These are phyloP conservation scores for Cephalopachus bancanus DNA, from an alignment of 2,797 vertebrate genomes.

Conservation along the genomic window DNA sequence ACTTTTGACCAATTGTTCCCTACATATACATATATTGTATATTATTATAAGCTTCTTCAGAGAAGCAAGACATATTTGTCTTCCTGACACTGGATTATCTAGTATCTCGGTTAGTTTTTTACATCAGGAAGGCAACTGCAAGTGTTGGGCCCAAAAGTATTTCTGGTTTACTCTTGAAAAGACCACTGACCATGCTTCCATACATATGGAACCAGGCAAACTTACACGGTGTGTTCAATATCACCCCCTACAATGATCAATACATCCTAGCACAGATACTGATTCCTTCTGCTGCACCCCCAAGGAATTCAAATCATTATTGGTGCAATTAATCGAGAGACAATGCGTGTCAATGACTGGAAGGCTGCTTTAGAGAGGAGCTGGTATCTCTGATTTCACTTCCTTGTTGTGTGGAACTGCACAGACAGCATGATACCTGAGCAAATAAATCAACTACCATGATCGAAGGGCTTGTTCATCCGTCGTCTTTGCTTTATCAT, in stretches of 20 bases:
- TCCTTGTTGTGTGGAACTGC: constrained; percentile 84
- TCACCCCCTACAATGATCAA: constrained; percentile 65
- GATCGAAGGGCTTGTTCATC: constrained; percentile 84
- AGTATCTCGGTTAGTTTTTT: constrained; percentile 76
- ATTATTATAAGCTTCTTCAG: constrained; percentile 89
- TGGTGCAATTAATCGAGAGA: constrained; percentile 76
- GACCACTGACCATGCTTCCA: constrained; percentile 63
- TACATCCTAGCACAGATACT: constrained; percentile 78
- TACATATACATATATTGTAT: constrained; percentile 86
- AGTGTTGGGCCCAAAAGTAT: constrained; percentile 87
- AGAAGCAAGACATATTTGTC: constrained; percentile 90
- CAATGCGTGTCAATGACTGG: constrained; percentile 69
- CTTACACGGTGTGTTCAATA: constrained; percentile 64
- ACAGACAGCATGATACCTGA: constrained; percentile 89
- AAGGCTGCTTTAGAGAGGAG: constrained; percentile 85
- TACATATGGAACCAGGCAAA: constrained; percentile 72
- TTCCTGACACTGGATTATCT: constrained; percentile 85
- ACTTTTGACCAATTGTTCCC: constrained; percentile 89
- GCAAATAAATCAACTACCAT: constrained; percentile 89
- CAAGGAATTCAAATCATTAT: constrained; percentile 67
- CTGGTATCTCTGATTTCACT: constrained; percentile 86
- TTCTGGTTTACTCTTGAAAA: constrained; percentile 78
- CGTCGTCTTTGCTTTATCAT: constrained; percentile 86
- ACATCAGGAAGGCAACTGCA: constrained; percentile 90
- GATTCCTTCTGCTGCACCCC: constrained; percentile 82